Conservation (phyloP, 2,113 vertebrate species). For the Alethe castanea region DNA sequence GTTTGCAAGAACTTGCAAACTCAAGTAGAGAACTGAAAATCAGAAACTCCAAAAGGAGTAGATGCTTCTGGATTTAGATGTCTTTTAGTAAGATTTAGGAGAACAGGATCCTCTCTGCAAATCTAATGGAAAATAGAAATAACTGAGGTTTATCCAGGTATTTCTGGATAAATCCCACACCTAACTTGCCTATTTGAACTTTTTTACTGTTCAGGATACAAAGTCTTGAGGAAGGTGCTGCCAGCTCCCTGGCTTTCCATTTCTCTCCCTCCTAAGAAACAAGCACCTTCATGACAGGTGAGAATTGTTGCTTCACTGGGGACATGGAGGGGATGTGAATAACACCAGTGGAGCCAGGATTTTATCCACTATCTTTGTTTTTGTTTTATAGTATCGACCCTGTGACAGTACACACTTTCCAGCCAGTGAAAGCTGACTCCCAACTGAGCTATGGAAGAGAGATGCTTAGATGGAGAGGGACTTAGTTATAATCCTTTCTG, state of each 20-base stretch:
- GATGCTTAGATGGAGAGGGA: not conserved
- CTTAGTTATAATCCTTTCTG: not conserved
- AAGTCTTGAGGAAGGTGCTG: not conserved
- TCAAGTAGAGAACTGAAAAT: not conserved
- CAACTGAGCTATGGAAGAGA: not conserved
- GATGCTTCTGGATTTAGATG: not conserved
- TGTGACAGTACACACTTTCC: not conserved
- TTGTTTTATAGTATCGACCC: not conserved
- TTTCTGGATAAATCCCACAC: not conserved
- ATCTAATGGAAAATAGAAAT: not conserved
- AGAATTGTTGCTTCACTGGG: not conserved
- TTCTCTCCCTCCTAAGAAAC: not conserved
- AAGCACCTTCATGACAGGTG: not conserved
- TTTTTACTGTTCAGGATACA: not conserved
- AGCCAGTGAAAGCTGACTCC: not conserved
- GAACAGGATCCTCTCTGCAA: not conserved
- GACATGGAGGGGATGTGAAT: not conserved
- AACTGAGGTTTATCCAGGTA: not conserved
- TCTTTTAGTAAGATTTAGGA: not conserved
- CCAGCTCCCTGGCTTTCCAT: not conserved
- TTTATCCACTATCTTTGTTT: not conserved
- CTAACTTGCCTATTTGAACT: not conserved
- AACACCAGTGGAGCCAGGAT: not conserved
- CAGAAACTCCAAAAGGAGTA: not conserved
- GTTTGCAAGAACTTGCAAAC: not conserved